These are phyloP conservation scores for Okapia johnstoni DNA, from an alignment of 2,113 vertebrate genomes.

Conservation along the genomic window DNA sequence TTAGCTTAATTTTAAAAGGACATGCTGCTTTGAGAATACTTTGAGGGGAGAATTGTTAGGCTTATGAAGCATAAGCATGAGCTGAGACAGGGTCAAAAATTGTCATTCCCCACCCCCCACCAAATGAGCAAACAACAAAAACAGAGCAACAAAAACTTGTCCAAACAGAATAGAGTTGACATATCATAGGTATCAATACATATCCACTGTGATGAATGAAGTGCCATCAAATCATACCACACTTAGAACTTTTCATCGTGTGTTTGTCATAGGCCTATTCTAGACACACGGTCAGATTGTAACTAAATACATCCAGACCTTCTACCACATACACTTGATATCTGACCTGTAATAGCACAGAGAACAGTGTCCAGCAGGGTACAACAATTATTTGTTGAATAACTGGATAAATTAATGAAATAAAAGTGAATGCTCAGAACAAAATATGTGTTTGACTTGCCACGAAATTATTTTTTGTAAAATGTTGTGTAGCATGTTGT, in stretches of 20 bases:
- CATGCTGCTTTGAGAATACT: neutral
- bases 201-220: neutral
- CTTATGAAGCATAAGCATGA: neutral
- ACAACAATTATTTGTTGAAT: neutral
- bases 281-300: neutral
- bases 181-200: neutral
- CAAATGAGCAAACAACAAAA: neutral
- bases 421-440: neutral
- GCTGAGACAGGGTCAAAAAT: neutral
- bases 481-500: neutral
- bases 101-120: neutral
- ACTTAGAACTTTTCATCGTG: neutral
- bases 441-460: neutral
- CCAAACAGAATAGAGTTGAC: neutral
- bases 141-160: neutral
- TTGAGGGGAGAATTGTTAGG: neutral
- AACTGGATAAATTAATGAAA: neutral
- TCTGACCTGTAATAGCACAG: neutral
- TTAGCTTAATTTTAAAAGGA: neutral
- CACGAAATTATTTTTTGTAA: neutral
- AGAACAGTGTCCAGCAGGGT: neutral
- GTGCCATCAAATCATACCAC: neutral
- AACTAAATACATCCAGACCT: neutral
- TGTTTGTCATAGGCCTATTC: neutral
- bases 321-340: neutral